Conservation (phyloP, 1,140 invertebrate species). For the Heliconius nattereri region DNA sequence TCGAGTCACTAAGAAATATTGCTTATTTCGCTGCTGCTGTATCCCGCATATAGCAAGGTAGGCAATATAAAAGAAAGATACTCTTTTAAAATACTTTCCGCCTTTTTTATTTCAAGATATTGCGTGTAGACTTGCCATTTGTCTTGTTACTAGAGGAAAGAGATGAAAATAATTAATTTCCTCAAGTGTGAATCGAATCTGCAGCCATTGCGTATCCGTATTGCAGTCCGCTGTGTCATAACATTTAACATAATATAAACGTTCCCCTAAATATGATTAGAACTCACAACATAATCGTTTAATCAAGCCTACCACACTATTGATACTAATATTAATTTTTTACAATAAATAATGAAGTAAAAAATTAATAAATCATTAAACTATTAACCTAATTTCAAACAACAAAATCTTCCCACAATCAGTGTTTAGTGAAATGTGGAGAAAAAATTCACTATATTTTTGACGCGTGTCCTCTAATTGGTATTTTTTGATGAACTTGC, state of each 20-base stretch:
- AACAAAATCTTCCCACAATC: not conserved
- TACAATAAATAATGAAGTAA: not conserved
- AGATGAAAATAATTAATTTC: no score
- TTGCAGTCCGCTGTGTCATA: no score
- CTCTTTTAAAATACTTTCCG: no score
- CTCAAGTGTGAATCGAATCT: not conserved
- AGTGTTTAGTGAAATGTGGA: constrained; percentile 2
- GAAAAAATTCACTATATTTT: constrained; percentile 15
- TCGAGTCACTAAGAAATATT: not conserved
- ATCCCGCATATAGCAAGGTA: not conserved
- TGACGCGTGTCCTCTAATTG: constrained; percentile 53
- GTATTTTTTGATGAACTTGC: not conserved
- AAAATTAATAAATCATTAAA: constrained; percentile 4
- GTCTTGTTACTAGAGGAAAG: no score
- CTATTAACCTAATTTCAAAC: not conserved
- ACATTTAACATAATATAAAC: not conserved
- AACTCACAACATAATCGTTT: not conserved
- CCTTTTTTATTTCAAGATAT: no score
- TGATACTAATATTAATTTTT: not conserved
- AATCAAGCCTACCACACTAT: not conserved
- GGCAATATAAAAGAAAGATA: not conserved
- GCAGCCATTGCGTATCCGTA: not conserved
- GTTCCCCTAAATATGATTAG: no score
- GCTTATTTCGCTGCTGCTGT: not conserved
- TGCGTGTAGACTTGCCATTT: no score